Evolutionary conservation across 2,797 vertebrate genomes (phyloP), one percentile per base, ranked within the genome.

Genomic region (Sebastes steindachneri): DNA sequence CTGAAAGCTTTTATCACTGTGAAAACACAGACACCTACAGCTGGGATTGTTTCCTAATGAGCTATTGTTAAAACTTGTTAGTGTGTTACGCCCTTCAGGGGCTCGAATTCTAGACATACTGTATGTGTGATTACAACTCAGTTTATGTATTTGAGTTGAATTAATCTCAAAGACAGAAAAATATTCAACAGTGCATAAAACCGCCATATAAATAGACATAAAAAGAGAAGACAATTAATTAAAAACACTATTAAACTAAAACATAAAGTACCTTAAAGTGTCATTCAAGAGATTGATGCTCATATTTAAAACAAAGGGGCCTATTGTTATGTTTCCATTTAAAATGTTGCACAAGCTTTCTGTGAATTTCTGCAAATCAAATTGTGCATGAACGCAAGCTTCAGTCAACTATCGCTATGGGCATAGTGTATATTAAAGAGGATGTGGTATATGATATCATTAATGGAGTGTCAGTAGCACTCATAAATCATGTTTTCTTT

Each of bases 21-120:
- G 33, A 86, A 85, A 79, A 83, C 85, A 81, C 72, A 80, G 35
- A 89, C 72, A 69, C 66, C 70, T 48, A 48, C 45, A 9, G 45
- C 45, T 23, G 75, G 59, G 72, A 73, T 51, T 62, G 67, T 85
- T 86, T 89, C 76, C 69, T 73, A 73, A 84, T 57, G 53, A 68
- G 26, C 68, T 48, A 78, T 78, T 84, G 86, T 87, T 63, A 19
- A 23, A 54, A 57, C 73, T 75, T 79, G 71, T 88, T 11, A 6
- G 51, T 23, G 71, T 68, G 66, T 48, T 10, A 23, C 63, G 2
- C 63, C 67, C 48, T 63, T 26, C 15, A 48, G 6, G 0, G 26
- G 1, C 21, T 41, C 7, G 12, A 6, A 33, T 62, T 7, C 10
- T 63, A n/a, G 31, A 62, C 14, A 28, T 23, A 23, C 23, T 23